Percentiles rank a stretch among this genome's conserved stretches.
These are phyloP conservation scores for Nymphalis c-album DNA, from an alignment of 2,888 invertebrate species.

Conservation along the genomic window DNA sequence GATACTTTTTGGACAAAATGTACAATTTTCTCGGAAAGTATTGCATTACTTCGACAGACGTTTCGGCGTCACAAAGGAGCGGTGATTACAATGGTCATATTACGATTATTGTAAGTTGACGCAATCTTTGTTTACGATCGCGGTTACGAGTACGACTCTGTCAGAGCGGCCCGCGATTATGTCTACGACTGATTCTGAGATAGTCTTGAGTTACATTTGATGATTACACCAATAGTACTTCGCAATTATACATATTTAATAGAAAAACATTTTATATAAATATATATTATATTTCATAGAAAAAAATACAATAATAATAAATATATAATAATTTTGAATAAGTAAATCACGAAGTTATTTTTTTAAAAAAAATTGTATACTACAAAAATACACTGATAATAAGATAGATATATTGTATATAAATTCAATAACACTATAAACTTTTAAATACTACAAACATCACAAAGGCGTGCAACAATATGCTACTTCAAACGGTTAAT, in stretches of 20 bases:
- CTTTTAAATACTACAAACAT: constrained; percentile 5
- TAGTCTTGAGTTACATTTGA: constrained; percentile 32
- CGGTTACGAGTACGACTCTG: constrained; percentile 2
- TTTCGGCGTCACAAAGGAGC: constrained; percentile 34
- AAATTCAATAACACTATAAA: constrained; percentile 10
- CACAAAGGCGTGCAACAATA: constrained; percentile 21
- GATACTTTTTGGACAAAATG: background rate
- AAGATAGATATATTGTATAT: constrained; percentile 1
- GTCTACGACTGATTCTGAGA: constrained; percentile 11
- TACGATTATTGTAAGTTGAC: constrained; percentile 15
- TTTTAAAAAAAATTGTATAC: background rate
- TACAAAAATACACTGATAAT: background rate
- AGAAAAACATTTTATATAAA: too few species aligned
- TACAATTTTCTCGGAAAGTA: constrained; percentile 32
- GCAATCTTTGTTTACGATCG: constrained; percentile 32
- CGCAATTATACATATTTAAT: background rate
- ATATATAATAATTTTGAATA: too few species aligned
- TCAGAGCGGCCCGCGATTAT: constrained; percentile 11
- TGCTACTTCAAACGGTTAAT: constrained; percentile 19
- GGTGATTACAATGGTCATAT: constrained; percentile 24
- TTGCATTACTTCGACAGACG: constrained; percentile 32
- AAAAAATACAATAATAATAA: too few species aligned
- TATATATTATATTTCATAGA: too few species aligned
- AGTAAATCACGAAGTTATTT: too few species aligned
- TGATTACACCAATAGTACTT: background rate